Percentiles rank a stretch among this genome's conserved stretches.
These are phyloP conservation scores for Andricus curvator DNA, from an alignment of 2,888 invertebrate genomes.

Conservation along the genomic window DNA sequence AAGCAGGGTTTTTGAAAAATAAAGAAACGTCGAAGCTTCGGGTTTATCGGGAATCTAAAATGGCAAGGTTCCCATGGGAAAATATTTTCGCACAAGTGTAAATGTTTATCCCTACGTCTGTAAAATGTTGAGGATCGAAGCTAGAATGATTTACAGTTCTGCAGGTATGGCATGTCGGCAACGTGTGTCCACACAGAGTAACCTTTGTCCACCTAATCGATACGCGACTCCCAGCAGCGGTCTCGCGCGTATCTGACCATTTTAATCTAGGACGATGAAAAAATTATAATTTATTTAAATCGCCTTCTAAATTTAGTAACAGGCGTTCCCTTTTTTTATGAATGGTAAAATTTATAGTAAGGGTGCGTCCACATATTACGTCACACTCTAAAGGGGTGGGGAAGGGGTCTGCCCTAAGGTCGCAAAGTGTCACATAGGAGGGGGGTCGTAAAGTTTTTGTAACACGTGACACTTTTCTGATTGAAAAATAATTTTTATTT, in stretches of 20 bases:
- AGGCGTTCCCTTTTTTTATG: not conserved
- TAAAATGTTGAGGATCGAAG: constrained; percentile 57
- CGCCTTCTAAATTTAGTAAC: constrained; percentile 10
- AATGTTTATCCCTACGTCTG: constrained; percentile 44
- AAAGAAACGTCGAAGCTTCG: not conserved
- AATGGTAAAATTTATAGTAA: not conserved
- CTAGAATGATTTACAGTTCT: constrained; percentile 64
- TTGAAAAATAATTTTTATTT: no score
- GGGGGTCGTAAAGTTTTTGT: no score
- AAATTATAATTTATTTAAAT: constrained; percentile 39
- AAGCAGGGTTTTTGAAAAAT: not conserved
- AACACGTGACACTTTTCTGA: no score
- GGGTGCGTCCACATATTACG: not conserved
- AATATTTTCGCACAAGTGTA: constrained; percentile 47
- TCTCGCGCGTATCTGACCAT: constrained; percentile 17
- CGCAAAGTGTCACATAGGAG: no score
- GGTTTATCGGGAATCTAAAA: not conserved
- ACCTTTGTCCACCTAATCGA: constrained; percentile 71
- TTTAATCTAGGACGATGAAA: constrained; percentile 39
- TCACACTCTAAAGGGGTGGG: no score
- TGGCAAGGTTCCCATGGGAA: not conserved
- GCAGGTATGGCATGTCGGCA: constrained; percentile 57
- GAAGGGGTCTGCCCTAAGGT: no score
- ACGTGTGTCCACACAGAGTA: constrained; percentile 59
- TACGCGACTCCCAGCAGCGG: constrained; percentile 50